Evolutionary conservation across 1,140 invertebrate species (phyloP).

Genomic region (Dysdera silvatica): DNA sequence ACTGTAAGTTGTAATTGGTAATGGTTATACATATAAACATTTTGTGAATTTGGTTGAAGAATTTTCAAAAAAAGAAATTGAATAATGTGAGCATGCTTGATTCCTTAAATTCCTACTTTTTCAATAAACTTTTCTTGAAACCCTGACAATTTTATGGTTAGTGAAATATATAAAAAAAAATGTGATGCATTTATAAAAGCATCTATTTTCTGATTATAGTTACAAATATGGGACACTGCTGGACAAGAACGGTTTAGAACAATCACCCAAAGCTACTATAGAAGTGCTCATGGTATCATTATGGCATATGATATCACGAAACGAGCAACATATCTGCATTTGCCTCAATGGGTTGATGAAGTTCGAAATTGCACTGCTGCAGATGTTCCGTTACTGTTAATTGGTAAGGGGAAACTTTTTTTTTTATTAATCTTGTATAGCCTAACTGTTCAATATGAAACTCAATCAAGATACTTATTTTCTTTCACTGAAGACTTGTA

Average conservation of each 20-base stretch:
- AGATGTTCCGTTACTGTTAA: constrained; percentile 76
- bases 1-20: too few species aligned
- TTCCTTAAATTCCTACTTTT: too few species aligned
- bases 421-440: too few species aligned
- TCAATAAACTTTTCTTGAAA: too few species aligned
- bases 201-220: constrained; percentile 54
- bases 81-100: too few species aligned
- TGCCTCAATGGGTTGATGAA: constrained; percentile 90
- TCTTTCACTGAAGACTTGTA: not conserved
- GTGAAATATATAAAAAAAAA: not conserved
- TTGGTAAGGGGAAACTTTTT: too few species aligned
- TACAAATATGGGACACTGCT: constrained; percentile 97
- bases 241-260: constrained; percentile 95
- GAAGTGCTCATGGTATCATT: constrained; percentile 93
- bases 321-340: constrained; percentile 73
- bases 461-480: not conserved
- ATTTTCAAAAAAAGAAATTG: too few species aligned
- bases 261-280: constrained; percentile 95
- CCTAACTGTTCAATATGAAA: not conserved
- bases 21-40: too few species aligned
- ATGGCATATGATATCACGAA: constrained; percentile 97
- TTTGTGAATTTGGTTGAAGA: too few species aligned
- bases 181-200: not conserved
- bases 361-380: constrained; percentile 83
- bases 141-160: not conserved